Percentiles rank a stretch among this genome's conserved stretches.
Evolutionary conservation across 2,888 invertebrate species (phyloP).

Genomic region (Aethes cnicana): DNA sequence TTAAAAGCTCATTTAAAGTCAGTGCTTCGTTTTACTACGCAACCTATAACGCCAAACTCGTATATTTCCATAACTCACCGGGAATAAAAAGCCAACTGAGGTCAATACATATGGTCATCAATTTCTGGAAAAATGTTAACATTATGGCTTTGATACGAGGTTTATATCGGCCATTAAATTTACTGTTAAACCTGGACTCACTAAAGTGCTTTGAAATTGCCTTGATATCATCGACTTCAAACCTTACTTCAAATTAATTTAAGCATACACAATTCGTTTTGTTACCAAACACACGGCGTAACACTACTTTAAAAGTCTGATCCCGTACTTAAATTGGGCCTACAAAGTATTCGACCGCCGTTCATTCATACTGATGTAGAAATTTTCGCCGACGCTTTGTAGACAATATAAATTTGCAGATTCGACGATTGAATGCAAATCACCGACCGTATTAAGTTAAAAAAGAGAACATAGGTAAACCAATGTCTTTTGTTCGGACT

Average conservation of each 20-base stretch:
- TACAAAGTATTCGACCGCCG: slow-evolving; percentile 24
- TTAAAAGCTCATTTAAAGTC: no score
- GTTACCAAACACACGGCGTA: neutral
- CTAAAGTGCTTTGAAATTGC: neutral
- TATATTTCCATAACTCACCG: slow-evolving; percentile 38
- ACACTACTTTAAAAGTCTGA: slow-evolving; percentile 10
- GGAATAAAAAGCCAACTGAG: slow-evolving; percentile 35
- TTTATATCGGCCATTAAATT: slow-evolving; percentile 10
- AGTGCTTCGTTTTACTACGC: no score
- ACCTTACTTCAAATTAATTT: no score
- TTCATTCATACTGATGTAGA: slow-evolving; percentile 47
- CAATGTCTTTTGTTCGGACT: slow-evolving; percentile 37
- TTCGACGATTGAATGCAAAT: slow-evolving; percentile 54
- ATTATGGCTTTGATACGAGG: slow-evolving; percentile 8
- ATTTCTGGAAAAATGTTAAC: slow-evolving; percentile 22
- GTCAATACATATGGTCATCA: slow-evolving; percentile 37
- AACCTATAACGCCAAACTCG: no score
- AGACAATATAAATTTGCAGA: slow-evolving; percentile 45
- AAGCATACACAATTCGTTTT: neutral
- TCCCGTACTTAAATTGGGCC: slow-evolving; percentile 36
- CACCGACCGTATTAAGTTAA: slow-evolving; percentile 39
- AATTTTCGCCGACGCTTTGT: slow-evolving; percentile 41
- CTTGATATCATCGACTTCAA: no score
- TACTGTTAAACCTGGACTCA: neutral
- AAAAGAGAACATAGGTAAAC: slow-evolving; percentile 35